These are phyloP conservation scores for Trichacis sp. DNA, from an alignment of 2,888 invertebrate species.

Conservation along the genomic window DNA sequence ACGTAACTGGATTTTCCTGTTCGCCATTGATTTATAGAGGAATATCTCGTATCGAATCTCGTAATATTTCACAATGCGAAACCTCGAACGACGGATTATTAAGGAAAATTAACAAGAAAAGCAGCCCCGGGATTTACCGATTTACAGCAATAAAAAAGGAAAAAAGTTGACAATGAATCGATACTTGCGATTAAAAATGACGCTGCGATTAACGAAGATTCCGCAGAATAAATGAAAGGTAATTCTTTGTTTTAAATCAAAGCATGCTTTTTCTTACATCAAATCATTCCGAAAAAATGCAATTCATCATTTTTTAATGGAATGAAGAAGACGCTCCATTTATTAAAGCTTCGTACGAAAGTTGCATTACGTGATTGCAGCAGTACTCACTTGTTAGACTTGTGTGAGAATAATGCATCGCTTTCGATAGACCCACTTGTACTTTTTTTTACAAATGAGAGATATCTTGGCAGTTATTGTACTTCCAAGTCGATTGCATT, in stretches of 20 bases:
- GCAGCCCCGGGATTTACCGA: conserved; percentile 20
- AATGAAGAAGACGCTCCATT: not conserved
- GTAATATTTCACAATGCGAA: conserved; percentile 34
- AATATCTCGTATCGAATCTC: not conserved
- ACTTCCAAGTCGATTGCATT: conserved; percentile 23
- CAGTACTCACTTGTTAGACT: not conserved
- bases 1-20: not conserved
- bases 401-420: conserved; percentile 20
- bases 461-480: conserved; percentile 27
- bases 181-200: no score
- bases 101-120: conserved; percentile 60
- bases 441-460: conserved; percentile 17
- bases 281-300: no score
- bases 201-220: no score
- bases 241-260: not conserved
- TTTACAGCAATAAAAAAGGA: no score
- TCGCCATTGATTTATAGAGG: not conserved
- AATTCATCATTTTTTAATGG: no score
- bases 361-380: not conserved
- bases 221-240: no score
- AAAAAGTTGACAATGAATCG: not conserved
- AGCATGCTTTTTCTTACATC: no score
- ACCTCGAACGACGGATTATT: conserved; percentile 64
- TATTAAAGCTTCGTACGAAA: not conserved
- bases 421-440: conserved; percentile 17